Percentiles rank a stretch among this genome's conserved stretches.
Evolutionary conservation across 2,888 invertebrate species (phyloP).

Genomic region (Dermolepida albohirtum): DNA sequence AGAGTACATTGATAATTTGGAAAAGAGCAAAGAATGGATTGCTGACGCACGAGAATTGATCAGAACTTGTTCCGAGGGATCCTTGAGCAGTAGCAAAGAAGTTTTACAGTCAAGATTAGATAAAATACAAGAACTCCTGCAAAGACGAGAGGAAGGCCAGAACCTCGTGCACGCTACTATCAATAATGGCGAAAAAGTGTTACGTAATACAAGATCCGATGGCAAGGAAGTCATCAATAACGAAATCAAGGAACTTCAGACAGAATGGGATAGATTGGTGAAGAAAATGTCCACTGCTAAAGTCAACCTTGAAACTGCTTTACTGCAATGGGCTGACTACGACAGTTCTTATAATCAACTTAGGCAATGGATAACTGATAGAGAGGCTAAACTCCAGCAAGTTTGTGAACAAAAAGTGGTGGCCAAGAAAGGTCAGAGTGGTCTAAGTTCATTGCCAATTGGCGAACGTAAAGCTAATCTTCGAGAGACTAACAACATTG

Average conservation of each 20-base stretch:
- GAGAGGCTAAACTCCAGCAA: conserved; percentile 92
- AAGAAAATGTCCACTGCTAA: conserved; percentile 93
- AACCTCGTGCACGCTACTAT: conserved; percentile 87
- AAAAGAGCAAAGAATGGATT: conserved; percentile 86
- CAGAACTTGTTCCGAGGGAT: conserved; percentile 82
- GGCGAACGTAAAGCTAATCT: conserved; percentile 91
- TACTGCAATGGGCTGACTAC: conserved; percentile 96
- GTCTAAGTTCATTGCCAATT: conserved; percentile 81
- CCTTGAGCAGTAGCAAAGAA: conserved; percentile 83
- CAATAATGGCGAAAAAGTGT: conserved; percentile 90
- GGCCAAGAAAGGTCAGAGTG: conserved; percentile 81
- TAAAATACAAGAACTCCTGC: conserved; percentile 82
- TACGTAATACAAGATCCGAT: conserved; percentile 88
- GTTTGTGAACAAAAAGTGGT: conserved; percentile 88
- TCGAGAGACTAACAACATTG: conserved; percentile 92
- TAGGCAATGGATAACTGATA: conserved; percentile 94
- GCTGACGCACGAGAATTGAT: conserved; percentile 87
- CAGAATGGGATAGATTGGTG: conserved; percentile 91
- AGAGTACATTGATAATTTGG: conserved; percentile 81
- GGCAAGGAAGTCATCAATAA: conserved; percentile 88
- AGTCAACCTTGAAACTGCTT: conserved; percentile 88
- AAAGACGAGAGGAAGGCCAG: conserved; percentile 88
- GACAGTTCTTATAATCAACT: conserved; percentile 92
- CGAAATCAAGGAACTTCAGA: conserved; percentile 89
- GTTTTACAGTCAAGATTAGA: conserved; percentile 83